A percentile compares a stretch with the other conserved stretches of the same genome.
Evolutionary conservation across 1,140 invertebrate genomes (phyloP).

Genomic region (Pogonomyrmex barbatus): DNA sequence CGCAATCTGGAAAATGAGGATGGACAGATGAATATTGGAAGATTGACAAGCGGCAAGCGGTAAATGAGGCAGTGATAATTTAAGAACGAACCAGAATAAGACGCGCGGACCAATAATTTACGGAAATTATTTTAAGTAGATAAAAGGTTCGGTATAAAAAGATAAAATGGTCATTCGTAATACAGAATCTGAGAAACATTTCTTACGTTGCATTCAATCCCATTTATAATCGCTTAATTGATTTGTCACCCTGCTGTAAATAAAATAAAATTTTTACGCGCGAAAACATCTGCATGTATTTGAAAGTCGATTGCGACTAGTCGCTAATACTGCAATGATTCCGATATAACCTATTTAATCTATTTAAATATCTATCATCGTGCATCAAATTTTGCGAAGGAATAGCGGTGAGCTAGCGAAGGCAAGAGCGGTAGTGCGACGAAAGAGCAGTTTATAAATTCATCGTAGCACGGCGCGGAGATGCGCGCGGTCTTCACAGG

Average conservation of each 20-base stretch:
- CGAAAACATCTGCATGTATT: background rate
- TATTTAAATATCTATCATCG: background rate
- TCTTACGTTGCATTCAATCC: background rate
- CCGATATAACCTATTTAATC: background rate
- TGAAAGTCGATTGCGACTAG: background rate
- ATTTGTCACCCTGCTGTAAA: background rate
- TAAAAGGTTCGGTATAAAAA: background rate
- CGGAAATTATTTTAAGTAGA: slow-evolving; percentile 42
- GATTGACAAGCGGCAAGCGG: slow-evolving; percentile 24
- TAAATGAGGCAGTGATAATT: slow-evolving; percentile 27
- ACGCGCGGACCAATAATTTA: background rate
- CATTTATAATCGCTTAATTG: background rate
- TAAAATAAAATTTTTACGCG: background rate
- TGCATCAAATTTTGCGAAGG: background rate
- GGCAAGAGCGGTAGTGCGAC: slow-evolving; percentile 16
- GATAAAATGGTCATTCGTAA: background rate
- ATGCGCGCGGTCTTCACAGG: slow-evolving; percentile 51
- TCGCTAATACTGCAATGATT: background rate
- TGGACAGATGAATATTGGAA: background rate
- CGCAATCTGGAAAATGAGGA: slow-evolving; percentile 25
- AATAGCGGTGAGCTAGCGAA: background rate
- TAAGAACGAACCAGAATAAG: background rate
- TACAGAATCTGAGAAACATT: background rate
- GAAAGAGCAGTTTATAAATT: slow-evolving; percentile 61
- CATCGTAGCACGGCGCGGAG: slow-evolving; percentile 35